Evolutionary conservation across 2,888 invertebrate genomes (phyloP), one percentile per base, ranked within the genome.

Genomic region (Bombylius major): DNA sequence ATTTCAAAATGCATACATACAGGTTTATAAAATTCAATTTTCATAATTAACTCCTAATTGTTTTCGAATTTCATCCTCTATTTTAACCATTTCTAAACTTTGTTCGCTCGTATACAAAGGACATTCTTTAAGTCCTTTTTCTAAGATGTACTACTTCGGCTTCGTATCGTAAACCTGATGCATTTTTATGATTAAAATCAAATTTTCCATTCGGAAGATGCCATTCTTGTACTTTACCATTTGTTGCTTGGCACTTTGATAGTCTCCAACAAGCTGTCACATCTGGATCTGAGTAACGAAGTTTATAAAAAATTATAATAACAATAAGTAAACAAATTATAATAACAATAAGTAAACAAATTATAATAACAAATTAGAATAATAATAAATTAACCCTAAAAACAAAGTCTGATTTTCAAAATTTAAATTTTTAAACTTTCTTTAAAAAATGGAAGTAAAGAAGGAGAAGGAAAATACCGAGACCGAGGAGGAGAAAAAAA

Each of bases 81-180:
- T 70, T 65, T 81, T 79, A 3, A 87, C 82, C 55, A 89, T 68
- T 39, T 82, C 73, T 47, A 87, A 69, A 32, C 82, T 83, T 60
- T 84, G 82, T 39, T 79, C 78, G 60, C 84, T 80, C 50, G 79
- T 75, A 69, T 88, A 79, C 62, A 79, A 78, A 1, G 81, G 78
- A 68, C 85, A 84, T 71, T 88, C 87, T 55, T 78, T 71, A 60
- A 82, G 69, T 60, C 85, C 86, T 81, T 75, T 67, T 70, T 75
- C 75, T 32, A 90, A 78, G 65, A 63, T 84, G 79, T 54, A 83
- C 87, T 72, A 87, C 87, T 61, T 81, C 79, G 48, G 88, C 88
- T 72, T 89, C 82, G 66, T 86, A 89, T 58, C 79, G 75, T 47
- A 90, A 74, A 0, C 87, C 88, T 13, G 80, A 81, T 62, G 86